A percentile compares a stretch with the other conserved stretches of the same genome.
phyloP scores from a whole-genome alignment of 2,888 invertebrate species.

The Diadromus collaris region DNA sequence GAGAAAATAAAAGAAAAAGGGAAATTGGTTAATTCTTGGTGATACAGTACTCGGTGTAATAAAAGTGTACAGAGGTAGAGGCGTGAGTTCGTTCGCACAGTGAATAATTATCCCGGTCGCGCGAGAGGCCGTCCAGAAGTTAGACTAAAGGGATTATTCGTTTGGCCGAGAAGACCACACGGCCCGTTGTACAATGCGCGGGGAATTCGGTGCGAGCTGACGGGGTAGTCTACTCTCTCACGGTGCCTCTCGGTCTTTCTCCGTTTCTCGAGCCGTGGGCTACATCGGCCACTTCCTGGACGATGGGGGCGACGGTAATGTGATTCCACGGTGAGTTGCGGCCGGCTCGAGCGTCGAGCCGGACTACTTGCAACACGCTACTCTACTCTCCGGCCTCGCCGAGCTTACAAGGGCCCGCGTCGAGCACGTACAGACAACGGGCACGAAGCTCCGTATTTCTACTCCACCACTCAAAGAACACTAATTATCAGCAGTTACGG shows the following conservation, averaged over 20 bases:
- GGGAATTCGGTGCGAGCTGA: slow-evolving; percentile 73
- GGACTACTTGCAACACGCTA: slow-evolving; percentile 61
- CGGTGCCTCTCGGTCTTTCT: slow-evolving; percentile 49
- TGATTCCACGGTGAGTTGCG: slow-evolving; percentile 74
- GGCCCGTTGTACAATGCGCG: slow-evolving; percentile 71
- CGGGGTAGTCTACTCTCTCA: slow-evolving; percentile 53
- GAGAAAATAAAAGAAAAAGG: not conserved
- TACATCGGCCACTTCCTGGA: slow-evolving; percentile 38
- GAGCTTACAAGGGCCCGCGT: slow-evolving; percentile 55
- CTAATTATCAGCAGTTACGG: slow-evolving; percentile 48
- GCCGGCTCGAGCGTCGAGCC: slow-evolving; percentile 55
- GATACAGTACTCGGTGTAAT: slow-evolving; percentile 30
- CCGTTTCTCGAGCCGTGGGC: slow-evolving; percentile 27
- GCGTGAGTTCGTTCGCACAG: slow-evolving; percentile 38
- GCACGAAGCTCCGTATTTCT: slow-evolving; percentile 50
- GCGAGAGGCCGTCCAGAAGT: slow-evolving; percentile 68
- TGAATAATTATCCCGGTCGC: slow-evolving; percentile 49
- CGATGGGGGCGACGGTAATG: slow-evolving; percentile 72
- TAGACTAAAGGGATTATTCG: slow-evolving; percentile 78
- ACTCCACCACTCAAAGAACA: slow-evolving; percentile 34
- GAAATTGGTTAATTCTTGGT: not conserved
- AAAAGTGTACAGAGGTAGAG: not conserved
- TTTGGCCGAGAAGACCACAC: slow-evolving; percentile 64
- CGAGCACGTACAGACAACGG: slow-evolving; percentile 28
- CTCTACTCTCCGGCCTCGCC: slow-evolving; percentile 66